Evolutionary conservation across 1,140 invertebrate genomes (phyloP).

Genomic region (Heliconius eleuchia): DNA sequence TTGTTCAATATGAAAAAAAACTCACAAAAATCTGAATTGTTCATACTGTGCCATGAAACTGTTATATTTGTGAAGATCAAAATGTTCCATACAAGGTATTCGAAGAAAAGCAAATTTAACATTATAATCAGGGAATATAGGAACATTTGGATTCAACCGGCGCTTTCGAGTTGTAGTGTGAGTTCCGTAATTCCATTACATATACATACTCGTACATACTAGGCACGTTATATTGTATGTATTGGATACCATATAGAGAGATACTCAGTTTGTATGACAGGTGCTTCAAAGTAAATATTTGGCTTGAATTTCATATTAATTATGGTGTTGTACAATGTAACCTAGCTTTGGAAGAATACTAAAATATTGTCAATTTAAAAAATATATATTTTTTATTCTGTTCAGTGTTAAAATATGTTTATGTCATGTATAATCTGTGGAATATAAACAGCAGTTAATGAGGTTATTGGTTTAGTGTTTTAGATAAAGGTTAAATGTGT

Average conservation of each 20-base stretch:
- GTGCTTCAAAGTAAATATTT: neutral
- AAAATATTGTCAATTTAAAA: neutral
- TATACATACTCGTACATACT: neutral
- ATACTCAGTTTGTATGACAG: neutral
- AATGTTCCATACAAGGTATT: conserved; percentile 32
- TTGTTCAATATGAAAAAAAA: neutral
- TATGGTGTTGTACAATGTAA: neutral
- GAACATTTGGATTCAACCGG: conserved; percentile 37
- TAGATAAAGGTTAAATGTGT: too few relatives aligned
- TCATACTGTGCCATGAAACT: conserved; percentile 18
- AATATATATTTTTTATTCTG: too few relatives aligned
- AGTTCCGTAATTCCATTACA: conserved; percentile 15
- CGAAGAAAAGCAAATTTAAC: conserved; percentile 39
- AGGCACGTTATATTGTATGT: conserved; percentile 1
- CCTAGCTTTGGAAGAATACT: neutral
- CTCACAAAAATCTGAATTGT: neutral
- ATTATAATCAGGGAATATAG: conserved; percentile 40
- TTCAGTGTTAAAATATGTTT: too few relatives aligned
- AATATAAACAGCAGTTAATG: too few relatives aligned
- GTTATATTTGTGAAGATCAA: conserved; percentile 21
- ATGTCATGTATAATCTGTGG: too few relatives aligned
- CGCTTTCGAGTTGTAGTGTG: conserved; percentile 9
- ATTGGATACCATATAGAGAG: neutral
- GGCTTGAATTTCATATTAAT: neutral
- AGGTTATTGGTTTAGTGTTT: too few relatives aligned